Conservation (phyloP, 2,113 vertebrate genomes). For the Trogon surrucura region DNA sequence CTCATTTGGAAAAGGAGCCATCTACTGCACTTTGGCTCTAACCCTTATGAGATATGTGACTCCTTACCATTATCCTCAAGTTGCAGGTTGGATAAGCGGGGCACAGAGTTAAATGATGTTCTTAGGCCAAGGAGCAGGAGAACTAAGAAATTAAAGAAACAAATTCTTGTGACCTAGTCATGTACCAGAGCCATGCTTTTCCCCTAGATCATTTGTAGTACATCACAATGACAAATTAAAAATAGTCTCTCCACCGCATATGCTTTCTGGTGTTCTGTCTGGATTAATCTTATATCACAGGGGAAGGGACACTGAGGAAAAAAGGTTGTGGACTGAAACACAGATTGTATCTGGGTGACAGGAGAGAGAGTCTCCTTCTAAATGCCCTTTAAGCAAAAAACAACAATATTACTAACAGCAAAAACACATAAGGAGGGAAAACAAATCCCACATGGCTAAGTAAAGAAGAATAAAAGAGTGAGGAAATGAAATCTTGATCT, state of each 20-base stretch:
- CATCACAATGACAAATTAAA: not conserved
- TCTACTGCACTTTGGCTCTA: not conserved
- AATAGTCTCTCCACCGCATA: not conserved
- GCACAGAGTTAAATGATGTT: not conserved
- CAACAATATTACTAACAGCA: not conserved
- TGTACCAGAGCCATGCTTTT: accelerated
- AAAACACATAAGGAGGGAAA: not conserved
- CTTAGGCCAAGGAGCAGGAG: not conserved
- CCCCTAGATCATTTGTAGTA: not conserved
- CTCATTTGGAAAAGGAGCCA: not conserved
- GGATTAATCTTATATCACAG: not conserved
- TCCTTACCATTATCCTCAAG: not conserved
- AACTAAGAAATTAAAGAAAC: not conserved
- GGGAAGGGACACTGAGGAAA: not conserved
- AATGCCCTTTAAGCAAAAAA: not conserved
- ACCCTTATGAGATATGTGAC: not conserved
- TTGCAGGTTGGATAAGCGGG: not conserved
- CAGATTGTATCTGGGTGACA: not conserved
- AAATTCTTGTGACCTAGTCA: not conserved
- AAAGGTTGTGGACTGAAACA: not conserved
- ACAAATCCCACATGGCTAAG: not conserved
- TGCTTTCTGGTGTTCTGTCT: not conserved
- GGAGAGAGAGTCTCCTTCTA: not conserved
- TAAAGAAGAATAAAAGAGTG: not conserved
- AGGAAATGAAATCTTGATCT: not conserved